These are phyloP conservation scores for Gallinago nigripennis DNA, from an alignment of 2,797 vertebrate species.

Conservation along the genomic window DNA sequence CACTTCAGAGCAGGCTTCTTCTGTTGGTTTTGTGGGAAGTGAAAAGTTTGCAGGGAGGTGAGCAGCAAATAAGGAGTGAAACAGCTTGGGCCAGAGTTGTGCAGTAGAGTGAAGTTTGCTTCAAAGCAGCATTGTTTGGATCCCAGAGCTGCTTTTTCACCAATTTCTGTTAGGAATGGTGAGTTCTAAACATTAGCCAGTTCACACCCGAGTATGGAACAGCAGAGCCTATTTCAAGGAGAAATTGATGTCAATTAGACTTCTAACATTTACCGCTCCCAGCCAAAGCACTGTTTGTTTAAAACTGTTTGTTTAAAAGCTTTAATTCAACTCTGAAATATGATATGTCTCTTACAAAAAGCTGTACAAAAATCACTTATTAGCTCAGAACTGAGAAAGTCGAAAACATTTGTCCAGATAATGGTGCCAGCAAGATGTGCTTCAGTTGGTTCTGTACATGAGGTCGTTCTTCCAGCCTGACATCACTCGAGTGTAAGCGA, in stretches of 20 bases:
- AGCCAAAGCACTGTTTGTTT: neutral
- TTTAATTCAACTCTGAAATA: neutral
- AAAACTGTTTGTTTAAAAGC: neutral
- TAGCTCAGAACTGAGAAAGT: neutral
- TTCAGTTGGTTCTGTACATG: neutral
- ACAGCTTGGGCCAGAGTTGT: neutral
- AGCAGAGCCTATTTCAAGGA: neutral
- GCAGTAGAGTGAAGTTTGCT: neutral
- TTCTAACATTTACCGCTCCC: neutral
- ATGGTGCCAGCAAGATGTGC: neutral
- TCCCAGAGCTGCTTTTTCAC: neutral
- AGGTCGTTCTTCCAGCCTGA: neutral
- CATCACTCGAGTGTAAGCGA: neutral
- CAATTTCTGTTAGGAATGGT: neutral
- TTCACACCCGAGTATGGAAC: neutral
- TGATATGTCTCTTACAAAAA: neutral
- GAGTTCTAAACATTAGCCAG: neutral
- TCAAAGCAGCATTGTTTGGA: neutral
- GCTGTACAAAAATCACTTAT: neutral
- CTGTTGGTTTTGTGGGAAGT: neutral
- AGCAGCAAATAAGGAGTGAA: neutral
- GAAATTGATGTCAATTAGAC: neutral
- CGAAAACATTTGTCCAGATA: neutral
- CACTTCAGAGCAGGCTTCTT: neutral
- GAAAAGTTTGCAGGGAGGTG: neutral